phyloP scores from a whole-genome alignment of 2,888 invertebrate genomes.

The Ectobius pallidus region DNA sequence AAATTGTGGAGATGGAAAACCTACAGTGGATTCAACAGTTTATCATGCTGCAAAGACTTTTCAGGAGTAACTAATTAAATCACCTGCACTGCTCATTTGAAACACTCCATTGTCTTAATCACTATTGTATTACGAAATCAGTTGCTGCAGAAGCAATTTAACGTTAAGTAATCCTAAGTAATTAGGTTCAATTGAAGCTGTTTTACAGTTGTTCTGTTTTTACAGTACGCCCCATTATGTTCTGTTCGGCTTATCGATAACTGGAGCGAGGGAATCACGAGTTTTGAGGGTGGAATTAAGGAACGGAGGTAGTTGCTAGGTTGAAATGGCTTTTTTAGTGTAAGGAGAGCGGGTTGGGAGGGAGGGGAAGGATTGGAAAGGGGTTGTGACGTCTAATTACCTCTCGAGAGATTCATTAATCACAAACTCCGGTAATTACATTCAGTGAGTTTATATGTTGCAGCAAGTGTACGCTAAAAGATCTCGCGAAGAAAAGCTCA shows the following conservation, averaged over 20 bases:
- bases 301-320: constrained; percentile 9
- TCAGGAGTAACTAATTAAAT: too few species aligned
- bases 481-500: constrained; percentile 14
- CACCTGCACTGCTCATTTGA: too few species aligned
- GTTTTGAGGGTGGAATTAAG: background rate
- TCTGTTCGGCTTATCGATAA: background rate
- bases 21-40: too few species aligned
- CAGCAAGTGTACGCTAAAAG: background rate
- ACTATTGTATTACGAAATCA: too few species aligned
- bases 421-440: constrained; percentile 52
- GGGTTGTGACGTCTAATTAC: constrained; percentile 54
- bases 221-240: background rate
- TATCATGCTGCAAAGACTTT: too few species aligned
- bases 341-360: background rate
- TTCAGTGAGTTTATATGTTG: constrained; percentile 39
- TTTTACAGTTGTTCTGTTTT: background rate
- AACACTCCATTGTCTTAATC: too few species aligned
- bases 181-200: background rate
- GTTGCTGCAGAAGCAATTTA: too few species aligned
- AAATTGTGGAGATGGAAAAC: too few species aligned
- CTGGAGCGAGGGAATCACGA: background rate
- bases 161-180: too few species aligned
- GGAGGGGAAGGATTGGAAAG: background rate
- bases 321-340: constrained; percentile 23
- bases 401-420: constrained; percentile 58